A percentile compares a stretch with the other conserved stretches of the same genome.
Evolutionary conservation across 2,113 vertebrate genomes (phyloP).

Genomic region (Lagopus leucura): DNA sequence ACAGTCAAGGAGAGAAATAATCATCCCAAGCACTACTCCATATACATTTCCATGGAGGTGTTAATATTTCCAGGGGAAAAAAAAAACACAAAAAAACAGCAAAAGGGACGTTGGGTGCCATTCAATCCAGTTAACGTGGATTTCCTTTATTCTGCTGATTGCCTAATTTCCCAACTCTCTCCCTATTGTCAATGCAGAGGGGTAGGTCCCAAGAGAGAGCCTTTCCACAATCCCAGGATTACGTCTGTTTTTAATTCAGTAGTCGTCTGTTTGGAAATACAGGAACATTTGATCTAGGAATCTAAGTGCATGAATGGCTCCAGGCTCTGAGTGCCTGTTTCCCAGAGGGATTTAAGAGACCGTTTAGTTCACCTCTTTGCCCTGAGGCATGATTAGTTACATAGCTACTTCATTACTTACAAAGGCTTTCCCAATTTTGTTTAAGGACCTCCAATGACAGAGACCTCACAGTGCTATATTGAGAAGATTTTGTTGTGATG

Average conservation of each 20-base stretch:
- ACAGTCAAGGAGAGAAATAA: fast-evolving
- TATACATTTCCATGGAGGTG: background rate
- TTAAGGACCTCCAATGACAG: background rate
- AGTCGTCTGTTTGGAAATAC: background rate
- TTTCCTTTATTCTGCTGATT: background rate
- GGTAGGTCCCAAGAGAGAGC: background rate
- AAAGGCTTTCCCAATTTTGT: background rate
- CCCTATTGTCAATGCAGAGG: background rate
- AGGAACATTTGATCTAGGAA: background rate
- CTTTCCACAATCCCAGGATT: background rate
- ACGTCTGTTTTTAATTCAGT: background rate
- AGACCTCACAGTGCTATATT: background rate
- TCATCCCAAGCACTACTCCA: background rate
- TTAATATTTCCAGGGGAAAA: background rate
- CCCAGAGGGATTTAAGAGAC: slow-evolving; percentile 12
- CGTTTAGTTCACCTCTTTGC: background rate
- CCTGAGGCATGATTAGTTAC: background rate
- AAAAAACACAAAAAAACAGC: background rate
- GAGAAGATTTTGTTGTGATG: background rate
- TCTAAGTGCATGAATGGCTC: background rate
- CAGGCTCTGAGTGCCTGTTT: background rate
- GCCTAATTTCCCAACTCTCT: background rate
- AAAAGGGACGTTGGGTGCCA: background rate
- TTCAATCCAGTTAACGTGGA: background rate
- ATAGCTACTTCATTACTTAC: background rate